Evolutionary conservation across 2,888 invertebrate species (phyloP).

Genomic region (Leucania comma): DNA sequence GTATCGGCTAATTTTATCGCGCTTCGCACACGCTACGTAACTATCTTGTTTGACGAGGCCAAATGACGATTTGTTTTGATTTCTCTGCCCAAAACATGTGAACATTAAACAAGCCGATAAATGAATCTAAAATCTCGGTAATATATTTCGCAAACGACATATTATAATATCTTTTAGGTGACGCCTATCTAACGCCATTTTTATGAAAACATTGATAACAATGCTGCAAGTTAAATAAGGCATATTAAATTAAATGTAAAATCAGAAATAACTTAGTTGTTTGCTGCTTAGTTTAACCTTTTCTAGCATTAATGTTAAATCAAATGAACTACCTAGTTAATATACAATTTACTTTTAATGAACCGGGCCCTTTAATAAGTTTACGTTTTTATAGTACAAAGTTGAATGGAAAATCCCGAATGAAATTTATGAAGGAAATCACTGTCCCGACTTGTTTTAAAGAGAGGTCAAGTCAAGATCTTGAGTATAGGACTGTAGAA

Average conservation of each 20-base stretch:
- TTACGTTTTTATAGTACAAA: slow-evolving; percentile 1
- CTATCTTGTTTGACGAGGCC: slow-evolving; percentile 86
- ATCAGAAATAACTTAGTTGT: slow-evolving; percentile 8
- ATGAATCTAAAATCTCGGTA: slow-evolving; percentile 28
- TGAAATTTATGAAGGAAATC: not conserved
- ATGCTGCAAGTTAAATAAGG: slow-evolving; percentile 6
- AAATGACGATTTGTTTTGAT: slow-evolving; percentile 88
- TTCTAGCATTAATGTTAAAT: slow-evolving; percentile 11
- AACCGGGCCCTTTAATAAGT: slow-evolving; percentile 1
- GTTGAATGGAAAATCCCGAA: slow-evolving; percentile 16
- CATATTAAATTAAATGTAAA: slow-evolving; percentile 1
- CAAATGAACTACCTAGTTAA: slow-evolving; percentile 13
- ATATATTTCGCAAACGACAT: slow-evolving; percentile 16
- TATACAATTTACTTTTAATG: slow-evolving; percentile 26
- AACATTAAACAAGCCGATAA: slow-evolving; percentile 61
- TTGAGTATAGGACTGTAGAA: slow-evolving; percentile 50
- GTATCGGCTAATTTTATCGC: slow-evolving; percentile 90
- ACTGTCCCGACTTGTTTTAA: not conserved
- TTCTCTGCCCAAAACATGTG: slow-evolving; percentile 78
- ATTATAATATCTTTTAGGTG: slow-evolving; percentile 10
- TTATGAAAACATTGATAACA: slow-evolving; percentile 16
- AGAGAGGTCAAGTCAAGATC: slow-evolving; percentile 36
- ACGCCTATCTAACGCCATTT: slow-evolving; percentile 6
- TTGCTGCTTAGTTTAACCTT: slow-evolving; percentile 7
- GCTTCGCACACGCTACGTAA: slow-evolving; percentile 85